Conservation (phyloP, 2,888 invertebrate genomes). For the Coremacera marginata region DNA sequence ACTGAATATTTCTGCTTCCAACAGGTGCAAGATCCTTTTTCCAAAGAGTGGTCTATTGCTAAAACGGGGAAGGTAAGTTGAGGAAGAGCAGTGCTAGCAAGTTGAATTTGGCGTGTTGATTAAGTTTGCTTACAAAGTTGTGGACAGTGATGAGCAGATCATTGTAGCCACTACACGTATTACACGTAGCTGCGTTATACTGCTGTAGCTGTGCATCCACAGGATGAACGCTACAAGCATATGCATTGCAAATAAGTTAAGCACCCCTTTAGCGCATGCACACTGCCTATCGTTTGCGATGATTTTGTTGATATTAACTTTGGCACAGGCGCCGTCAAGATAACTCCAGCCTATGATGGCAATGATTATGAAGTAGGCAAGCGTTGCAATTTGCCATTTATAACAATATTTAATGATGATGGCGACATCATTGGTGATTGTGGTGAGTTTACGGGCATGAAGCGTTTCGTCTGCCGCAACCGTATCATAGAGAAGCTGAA, state of each 20-base stretch:
- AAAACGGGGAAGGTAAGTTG: no score
- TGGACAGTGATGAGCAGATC: conserved; percentile 77
- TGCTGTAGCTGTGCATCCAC: no score
- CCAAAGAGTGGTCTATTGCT: no score
- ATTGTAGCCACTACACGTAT: conserved; percentile 97
- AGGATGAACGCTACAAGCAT: conserved; percentile 83
- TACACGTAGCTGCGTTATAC: conserved; percentile 98
- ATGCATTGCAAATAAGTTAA: conserved; percentile 84
- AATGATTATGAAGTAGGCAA: conserved; percentile 97
- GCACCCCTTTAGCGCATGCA: conserved; percentile 90
- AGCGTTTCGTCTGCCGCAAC: conserved; percentile 90
- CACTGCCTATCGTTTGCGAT: conserved; percentile 90
- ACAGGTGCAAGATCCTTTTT: no score
- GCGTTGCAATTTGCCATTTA: conserved; percentile 85
- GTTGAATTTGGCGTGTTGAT: conserved; percentile 74
- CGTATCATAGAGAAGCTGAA: conserved; percentile 84
- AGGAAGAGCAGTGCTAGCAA: no score
- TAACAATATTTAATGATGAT: conserved; percentile 93
- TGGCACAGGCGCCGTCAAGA: conserved; percentile 98
- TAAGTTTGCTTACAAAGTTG: conserved; percentile 89
- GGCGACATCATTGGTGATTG: no score
- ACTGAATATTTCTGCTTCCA: no score
- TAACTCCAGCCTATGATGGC: conserved; percentile 97
- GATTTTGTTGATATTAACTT: conserved; percentile 95
- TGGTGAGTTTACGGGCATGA: conserved; percentile 85